A percentile compares a stretch with the other conserved stretches of the same genome.
Evolutionary conservation across 37 sponge, comb jelly and placozoan species (phyloP).

Genomic region (Crambe crambe): DNA sequence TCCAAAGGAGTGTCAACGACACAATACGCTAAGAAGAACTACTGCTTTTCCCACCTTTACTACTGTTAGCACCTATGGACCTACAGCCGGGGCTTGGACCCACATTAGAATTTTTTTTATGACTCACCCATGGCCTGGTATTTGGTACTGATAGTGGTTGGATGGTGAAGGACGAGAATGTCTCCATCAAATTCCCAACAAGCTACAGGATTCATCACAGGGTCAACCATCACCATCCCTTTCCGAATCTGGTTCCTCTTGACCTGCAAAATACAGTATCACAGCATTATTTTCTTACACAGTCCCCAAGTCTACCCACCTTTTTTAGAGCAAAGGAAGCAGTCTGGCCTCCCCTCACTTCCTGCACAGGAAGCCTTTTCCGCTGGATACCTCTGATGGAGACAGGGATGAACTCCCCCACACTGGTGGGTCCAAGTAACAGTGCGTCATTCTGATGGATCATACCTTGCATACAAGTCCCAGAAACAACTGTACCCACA

Average conservation of each 20-base stretch:
- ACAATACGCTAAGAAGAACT: no score
- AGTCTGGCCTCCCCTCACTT: slow-evolving; percentile 94
- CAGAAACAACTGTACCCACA: slow-evolving; percentile 96
- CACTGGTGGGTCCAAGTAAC: slow-evolving; percentile 85
- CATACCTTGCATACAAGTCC: slow-evolving; percentile 91
- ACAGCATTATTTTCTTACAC: no score
- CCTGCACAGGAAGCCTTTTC: slow-evolving; percentile 93
- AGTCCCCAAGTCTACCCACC: slow-evolving; percentile 16
- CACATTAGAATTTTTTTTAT: neutral
- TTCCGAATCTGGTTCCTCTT: slow-evolving; percentile 86
- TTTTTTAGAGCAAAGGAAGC: slow-evolving; percentile 98
- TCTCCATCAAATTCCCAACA: slow-evolving; percentile 99
- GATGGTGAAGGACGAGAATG: slow-evolving; percentile 97
- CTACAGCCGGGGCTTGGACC: no score
- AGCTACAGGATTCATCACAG: slow-evolving; percentile 64
- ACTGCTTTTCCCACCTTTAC: no score
- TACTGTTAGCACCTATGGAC: no score
- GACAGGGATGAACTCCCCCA: slow-evolving; percentile 91
- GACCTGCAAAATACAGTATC: slow-evolving; percentile 38
- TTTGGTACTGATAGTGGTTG: slow-evolving; percentile 93
- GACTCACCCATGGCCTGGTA: slow-evolving; percentile 96
- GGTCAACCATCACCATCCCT: slow-evolving; percentile 95
- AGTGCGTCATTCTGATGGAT: slow-evolving; percentile 84
- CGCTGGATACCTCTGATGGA: slow-evolving; percentile 89
- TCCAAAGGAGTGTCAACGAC: no score